Conservation (phyloP, 2,888 invertebrate genomes). For the Parnassius glacialis region DNA sequence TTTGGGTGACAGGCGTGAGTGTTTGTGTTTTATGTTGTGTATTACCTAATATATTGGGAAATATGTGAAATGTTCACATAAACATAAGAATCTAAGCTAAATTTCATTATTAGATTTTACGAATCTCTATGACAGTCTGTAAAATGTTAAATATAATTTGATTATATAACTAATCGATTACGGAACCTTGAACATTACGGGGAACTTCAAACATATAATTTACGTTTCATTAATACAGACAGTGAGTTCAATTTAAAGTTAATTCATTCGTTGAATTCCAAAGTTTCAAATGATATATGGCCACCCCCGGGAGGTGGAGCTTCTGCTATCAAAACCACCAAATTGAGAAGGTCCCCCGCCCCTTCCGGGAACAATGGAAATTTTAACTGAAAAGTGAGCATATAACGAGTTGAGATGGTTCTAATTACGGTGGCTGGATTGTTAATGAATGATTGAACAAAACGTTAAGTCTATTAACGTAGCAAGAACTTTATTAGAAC, state of each 20-base stretch:
- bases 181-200: background rate
- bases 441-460: constrained; percentile 77
- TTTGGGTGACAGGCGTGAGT: too few relatives aligned
- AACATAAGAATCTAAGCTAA: too few relatives aligned
- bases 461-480: constrained; percentile 77
- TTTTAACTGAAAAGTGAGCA: constrained; percentile 48
- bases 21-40: too few relatives aligned
- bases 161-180: background rate
- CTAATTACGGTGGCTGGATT: constrained; percentile 56
- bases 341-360: constrained; percentile 42
- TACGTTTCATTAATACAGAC: constrained; percentile 65
- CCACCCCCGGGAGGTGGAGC: constrained; percentile 45
- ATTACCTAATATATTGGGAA: too few relatives aligned
- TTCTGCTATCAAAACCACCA: constrained; percentile 37
- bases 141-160: background rate
- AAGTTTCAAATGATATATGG: constrained; percentile 69
- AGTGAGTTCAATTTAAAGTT: constrained; percentile 61
- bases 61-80: too few relatives aligned
- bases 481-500: constrained; percentile 77
- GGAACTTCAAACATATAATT: constrained; percentile 36
- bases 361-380: constrained; percentile 40
- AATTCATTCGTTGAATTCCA: constrained; percentile 59
- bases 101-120: too few relatives aligned
- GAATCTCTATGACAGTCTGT: too few relatives aligned
- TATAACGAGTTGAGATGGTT: constrained; percentile 50